A percentile compares a stretch with the other conserved stretches of the same genome.
Evolutionary conservation across 1,140 invertebrate species (phyloP).

Genomic region (Caenorhabditis tropicalis): DNA sequence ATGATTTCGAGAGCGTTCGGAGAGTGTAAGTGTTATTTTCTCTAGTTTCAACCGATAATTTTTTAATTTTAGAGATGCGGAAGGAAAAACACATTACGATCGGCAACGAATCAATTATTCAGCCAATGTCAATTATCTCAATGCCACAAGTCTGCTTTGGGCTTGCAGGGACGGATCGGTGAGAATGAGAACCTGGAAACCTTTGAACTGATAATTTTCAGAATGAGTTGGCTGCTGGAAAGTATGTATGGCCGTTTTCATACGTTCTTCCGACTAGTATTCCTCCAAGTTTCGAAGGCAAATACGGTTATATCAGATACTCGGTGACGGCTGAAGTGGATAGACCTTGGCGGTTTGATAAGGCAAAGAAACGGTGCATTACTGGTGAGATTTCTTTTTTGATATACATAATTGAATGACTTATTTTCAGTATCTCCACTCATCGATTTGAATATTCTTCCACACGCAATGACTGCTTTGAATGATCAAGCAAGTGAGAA

Average conservation of each 20-base stretch:
- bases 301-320: constrained; percentile 8
- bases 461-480: neutral
- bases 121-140: neutral
- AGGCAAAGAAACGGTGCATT: neutral
- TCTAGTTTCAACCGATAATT: too few species aligned
- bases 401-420: neutral
- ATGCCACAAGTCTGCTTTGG: neutral
- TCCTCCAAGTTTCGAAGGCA: constrained; percentile 25
- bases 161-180: constrained; percentile 16
- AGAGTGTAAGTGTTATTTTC: neutral
- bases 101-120: neutral
- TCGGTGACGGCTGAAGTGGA: constrained; percentile 9
- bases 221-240: constrained; percentile 2
- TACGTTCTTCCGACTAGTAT: neutral
- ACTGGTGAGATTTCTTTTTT: neutral
- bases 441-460: neutral
- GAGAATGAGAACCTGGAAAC: neutral
- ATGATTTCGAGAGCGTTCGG: neutral
- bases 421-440: neutral
- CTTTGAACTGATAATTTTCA: neutral
- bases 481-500: neutral
- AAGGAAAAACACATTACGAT: neutral
- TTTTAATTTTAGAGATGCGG: neutral
- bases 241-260: neutral
- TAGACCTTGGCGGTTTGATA: constrained; percentile 35